Base-by-base conservation (phyloP, 2,888 invertebrate species). In the Stenotaenia linearis region DNA sequence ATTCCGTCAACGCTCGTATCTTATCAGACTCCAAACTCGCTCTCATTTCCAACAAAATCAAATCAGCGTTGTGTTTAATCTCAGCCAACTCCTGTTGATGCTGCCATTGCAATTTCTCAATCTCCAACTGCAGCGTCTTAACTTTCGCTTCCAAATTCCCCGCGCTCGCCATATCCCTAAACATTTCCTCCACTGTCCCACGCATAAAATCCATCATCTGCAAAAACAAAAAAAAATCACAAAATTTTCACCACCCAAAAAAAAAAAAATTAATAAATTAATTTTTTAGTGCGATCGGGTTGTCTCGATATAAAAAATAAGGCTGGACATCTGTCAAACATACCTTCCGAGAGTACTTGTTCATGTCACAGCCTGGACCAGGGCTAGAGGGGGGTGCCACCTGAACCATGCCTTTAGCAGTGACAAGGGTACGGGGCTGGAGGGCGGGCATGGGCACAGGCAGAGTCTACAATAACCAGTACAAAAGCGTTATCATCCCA, bases 81-180 rank as follows among this genome's bases (percentile, higher is more conserved):
- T 94, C 93, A 0, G 89, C 86, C 1, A 95, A 84, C 86, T 94
- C 92, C 83, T 93, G 91, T 80, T 90, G 89, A 83, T 94, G 92
- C 61, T 89, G 88, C 90, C 93, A 92, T 82, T 90, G 89, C 81
- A 90, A 85, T 77, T 90, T 90, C 84, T 94, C 94, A 77, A 93
- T 87, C 86, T 93, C 92, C 82, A 92, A 84, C 83, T 90, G 89
- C 5, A 93, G 85, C 3, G 88, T 85, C 28, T 90, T 88, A 78
- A 91, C 86, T 50, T 90, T 89, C 0, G 92, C 90, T 84, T 91
- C 90, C 9, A 88, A 86, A 79, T 86, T 87, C 1, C 87, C 86
- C 0, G 89, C 88, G 35, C 88, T 88, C 0, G 91, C 89, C 82
- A 92, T 83, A 84, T 91, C 91, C 78, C 83, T 81, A 76, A 85